Percentiles rank a stretch among this genome's conserved stretches.
Evolutionary conservation across 2,113 vertebrate species (phyloP).

Genomic region (Crotalus horridus): DNA sequence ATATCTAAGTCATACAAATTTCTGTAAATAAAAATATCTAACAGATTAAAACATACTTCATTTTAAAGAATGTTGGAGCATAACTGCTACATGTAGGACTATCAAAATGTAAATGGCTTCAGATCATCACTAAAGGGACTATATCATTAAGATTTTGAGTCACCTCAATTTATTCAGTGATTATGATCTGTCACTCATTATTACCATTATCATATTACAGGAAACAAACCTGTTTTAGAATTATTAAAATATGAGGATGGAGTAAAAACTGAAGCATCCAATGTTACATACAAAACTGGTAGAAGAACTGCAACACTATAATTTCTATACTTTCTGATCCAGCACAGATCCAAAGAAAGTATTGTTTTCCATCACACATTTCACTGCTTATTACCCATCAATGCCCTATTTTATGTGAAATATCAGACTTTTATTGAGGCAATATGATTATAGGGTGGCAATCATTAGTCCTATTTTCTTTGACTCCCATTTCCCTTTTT

Average conservation of each 20-base stretch:
- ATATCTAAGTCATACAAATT: not conserved
- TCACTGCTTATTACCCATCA: not conserved
- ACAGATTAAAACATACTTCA: no score
- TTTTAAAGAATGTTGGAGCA: not conserved
- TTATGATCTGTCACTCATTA: not conserved
- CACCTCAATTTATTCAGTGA: not conserved
- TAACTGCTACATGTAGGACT: not conserved
- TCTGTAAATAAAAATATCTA: not conserved
- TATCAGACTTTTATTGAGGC: not conserved
- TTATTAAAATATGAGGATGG: not conserved
- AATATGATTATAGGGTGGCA: not conserved
- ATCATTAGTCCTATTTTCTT: not conserved
- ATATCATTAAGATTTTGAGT: not conserved
- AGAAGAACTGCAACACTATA: not conserved
- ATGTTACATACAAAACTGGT: not conserved
- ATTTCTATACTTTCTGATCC: not conserved
- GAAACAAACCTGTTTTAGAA: not conserved
- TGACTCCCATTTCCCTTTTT: not conserved
- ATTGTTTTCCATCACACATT: not conserved
- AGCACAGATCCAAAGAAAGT: not conserved
- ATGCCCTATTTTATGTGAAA: not conserved
- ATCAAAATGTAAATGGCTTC: not conserved
- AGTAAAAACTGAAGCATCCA: not conserved
- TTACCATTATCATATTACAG: not conserved
- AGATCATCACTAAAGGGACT: not conserved